Evolutionary conservation across 2,797 vertebrate species (phyloP), one percentile per base, ranked within the genome.

Genomic region (Syndactyla subalaris): DNA sequence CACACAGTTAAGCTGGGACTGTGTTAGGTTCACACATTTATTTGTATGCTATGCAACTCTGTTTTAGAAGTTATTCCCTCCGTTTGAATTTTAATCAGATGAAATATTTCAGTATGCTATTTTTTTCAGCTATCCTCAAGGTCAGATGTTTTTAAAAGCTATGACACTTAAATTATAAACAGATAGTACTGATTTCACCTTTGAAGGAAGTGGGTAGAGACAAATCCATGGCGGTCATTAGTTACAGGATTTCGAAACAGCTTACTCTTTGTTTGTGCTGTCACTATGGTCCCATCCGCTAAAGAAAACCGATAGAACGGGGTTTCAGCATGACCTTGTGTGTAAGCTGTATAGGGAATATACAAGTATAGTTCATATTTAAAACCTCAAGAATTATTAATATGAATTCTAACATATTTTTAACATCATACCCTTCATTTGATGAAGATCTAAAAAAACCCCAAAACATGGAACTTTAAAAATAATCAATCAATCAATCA

Each of bases 121-220:
- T 84, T 83, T 91, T 61, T 51, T 15, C 36, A 89, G 7, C 9
- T 77, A 45, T 34, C 51, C 74, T 71, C 63, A 94, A 79, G 23
- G 45, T 55, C 65, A 85, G 49, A 21, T 16, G 4, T 45, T 85
- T 67, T 83, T 62, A n/a, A 79, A 84, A 92, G 63, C 22, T 45
- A 10, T 6, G 14, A 63, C 73, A 58, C 13, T 39, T 49, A 63
- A 63, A 67, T 29, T 38, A 54, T 39, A 76, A 66, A 63, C 15
- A 88, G 71, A 63, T 23, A 51, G 6, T 22, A n/a, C 16, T 38
- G 23, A 71, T 89, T 95, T 93, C 92, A 99, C 99, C 99, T 99
- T 96, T 99, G 99, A 76, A 99, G 98, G 83, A 99, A 98, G 96
- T 99, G 99, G 39, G 99, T 99, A 36, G 99, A 99, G 48, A 99